Conservation (phyloP, 1,140 invertebrate genomes). For the Asbolus verrucosus region DNA sequence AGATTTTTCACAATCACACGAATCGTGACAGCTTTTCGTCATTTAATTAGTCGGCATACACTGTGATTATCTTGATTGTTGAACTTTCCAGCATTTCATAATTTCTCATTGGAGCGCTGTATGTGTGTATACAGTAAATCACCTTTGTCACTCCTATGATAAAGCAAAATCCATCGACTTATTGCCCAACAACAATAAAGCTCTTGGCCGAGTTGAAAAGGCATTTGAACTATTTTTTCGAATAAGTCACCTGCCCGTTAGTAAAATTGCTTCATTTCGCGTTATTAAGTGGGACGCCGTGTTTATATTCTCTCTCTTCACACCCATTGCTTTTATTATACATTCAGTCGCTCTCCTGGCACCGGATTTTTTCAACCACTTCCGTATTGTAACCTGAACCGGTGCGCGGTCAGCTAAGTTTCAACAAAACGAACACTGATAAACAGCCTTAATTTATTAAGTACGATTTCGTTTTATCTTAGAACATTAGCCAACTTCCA, state of each 20-base stretch:
- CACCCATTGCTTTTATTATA: slow-evolving; percentile 14
- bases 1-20: no score
- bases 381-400: not conserved
- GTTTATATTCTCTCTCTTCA: slow-evolving; percentile 18
- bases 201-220: slow-evolving; percentile 1
- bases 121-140: slow-evolving; percentile 17
- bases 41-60: slow-evolving; percentile 13
- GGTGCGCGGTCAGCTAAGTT: not conserved
- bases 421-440: slow-evolving; percentile 7
- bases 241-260: not conserved
- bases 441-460: no score
- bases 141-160: slow-evolving; percentile 16
- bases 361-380: slow-evolving; percentile 8
- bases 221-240: not conserved
- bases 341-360: not conserved
- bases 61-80: slow-evolving; percentile 12
- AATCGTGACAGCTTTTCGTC: no score
- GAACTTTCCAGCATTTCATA: slow-evolving; percentile 25
- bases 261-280: slow-evolving; percentile 28
- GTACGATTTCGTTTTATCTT: no score
- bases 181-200: slow-evolving; percentile 3
- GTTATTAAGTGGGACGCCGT: slow-evolving; percentile 13
- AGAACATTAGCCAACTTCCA: no score
- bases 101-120: slow-evolving; percentile 7
- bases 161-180: not conserved